Percentiles rank a stretch among this genome's conserved stretches.
Evolutionary conservation across 2,113 vertebrate species (phyloP).

Genomic region (Gallinago paraguaiae): DNA sequence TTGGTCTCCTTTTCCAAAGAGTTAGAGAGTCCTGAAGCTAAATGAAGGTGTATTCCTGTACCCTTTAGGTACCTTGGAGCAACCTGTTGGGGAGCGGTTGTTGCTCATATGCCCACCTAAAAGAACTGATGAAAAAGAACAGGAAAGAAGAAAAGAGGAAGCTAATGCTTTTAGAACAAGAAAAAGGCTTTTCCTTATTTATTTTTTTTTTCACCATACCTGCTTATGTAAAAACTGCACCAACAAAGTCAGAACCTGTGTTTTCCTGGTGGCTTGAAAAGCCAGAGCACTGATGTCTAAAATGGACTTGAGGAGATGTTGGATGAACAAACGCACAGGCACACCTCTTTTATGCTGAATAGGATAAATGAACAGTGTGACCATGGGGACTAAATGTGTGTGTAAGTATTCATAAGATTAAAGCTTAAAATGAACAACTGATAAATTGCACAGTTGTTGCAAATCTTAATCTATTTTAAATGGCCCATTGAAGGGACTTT

Average conservation of each 20-base stretch:
- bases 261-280: not conserved
- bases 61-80: not conserved
- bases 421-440: not conserved
- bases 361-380: not conserved
- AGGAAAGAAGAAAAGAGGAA: not conserved
- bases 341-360: not conserved
- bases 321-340: not conserved
- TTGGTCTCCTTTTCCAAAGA: not conserved
- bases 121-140: not conserved
- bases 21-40: not conserved
- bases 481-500: not conserved
- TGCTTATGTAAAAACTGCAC: not conserved
- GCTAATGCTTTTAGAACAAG: not conserved
- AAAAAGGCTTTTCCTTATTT: not conserved
- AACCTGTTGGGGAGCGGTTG: fast-evolving
- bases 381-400: fast-evolving
- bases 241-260: not conserved
- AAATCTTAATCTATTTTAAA: not conserved
- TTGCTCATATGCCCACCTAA: not conserved
- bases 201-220: not conserved
- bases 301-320: not conserved
- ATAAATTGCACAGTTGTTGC: not conserved
- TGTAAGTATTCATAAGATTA: not conserved
- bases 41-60: not conserved
- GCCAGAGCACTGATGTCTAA: not conserved